Evolutionary conservation across 2,113 vertebrate species (phyloP).

Genomic region (Cryptomyrus ogoouensis): DNA sequence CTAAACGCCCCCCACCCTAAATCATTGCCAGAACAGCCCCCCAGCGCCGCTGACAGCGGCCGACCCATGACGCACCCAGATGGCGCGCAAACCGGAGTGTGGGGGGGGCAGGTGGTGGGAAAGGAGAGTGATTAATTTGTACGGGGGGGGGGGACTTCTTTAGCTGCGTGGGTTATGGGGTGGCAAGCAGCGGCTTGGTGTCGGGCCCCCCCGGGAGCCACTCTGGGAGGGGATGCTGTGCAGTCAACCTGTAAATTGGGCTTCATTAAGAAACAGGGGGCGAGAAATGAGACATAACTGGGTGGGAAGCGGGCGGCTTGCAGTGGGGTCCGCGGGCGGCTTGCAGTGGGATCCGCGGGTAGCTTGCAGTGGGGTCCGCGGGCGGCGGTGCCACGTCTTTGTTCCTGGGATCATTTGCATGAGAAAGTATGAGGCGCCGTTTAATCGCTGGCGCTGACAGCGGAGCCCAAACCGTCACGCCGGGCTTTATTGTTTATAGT

Average conservation of each 20-base stretch:
- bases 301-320: not conserved
- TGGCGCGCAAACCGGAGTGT: not conserved
- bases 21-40: conserved; percentile 22
- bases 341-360: not conserved
- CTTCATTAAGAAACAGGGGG: conserved; percentile 7
- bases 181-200: not conserved
- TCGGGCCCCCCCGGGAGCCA: not conserved
- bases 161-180: not conserved
- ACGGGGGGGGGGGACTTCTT: conserved; percentile 16
- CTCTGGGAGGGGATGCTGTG: not conserved
- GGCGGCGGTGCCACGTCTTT: not conserved
- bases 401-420: conserved; percentile 9
- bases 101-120: conserved; percentile 5
- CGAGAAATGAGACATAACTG: not conserved
- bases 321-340: not conserved
- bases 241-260: conserved; percentile 16
- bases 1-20: not conserved
- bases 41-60: conserved; percentile 7
- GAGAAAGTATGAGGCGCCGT: not conserved
- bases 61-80: conserved; percentile 5
- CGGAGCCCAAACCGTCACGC: not conserved
- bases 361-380: not conserved
- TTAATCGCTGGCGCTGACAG: not conserved
- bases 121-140: conserved; percentile 22
- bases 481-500: not conserved